A percentile compares a stretch with the other conserved stretches of the same genome.
These are phyloP conservation scores for Neotragus pygmaeus DNA, from an alignment of 2,113 vertebrate genomes.

Conservation along the genomic window DNA sequence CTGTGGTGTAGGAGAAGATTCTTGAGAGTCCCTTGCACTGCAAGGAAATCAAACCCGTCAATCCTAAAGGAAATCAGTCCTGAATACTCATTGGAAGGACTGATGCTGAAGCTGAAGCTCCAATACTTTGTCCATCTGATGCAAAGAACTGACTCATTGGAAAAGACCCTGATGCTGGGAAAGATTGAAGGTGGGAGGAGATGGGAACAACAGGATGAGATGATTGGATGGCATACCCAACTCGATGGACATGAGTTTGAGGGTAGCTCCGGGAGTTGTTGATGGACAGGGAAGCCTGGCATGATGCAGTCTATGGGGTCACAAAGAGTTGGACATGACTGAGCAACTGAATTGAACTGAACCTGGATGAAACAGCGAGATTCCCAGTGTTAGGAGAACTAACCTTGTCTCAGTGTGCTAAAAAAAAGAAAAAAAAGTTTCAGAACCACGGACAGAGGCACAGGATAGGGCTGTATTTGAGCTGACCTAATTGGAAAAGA, in stretches of 20 bases:
- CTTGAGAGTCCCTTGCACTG: not conserved
- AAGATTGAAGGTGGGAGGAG: not conserved
- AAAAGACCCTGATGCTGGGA: not conserved
- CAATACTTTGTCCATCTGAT: not conserved
- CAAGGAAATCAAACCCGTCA: not conserved
- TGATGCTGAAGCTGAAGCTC: not conserved
- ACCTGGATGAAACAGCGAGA: not conserved
- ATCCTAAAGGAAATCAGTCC: not conserved
- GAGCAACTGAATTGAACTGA: not conserved
- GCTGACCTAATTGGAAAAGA: not conserved
- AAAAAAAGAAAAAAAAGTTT: not conserved
- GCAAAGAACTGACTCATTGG: not conserved
- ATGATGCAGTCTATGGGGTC: not conserved
- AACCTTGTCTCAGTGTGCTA: fast-evolving
- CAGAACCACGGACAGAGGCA: conserved; percentile 66
- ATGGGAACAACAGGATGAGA: not conserved
- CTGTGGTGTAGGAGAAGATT: not conserved
- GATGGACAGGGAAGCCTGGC: not conserved
- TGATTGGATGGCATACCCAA: not conserved
- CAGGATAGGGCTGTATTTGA: fast-evolving
- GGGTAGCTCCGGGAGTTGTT: not conserved
- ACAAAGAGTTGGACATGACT: not conserved
- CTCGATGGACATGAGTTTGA: not conserved
- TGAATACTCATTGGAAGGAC: not conserved
- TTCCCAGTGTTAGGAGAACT: not conserved